phyloP scores from a whole-genome alignment of 2,888 invertebrate genomes.

The Lottia scabra region DNA sequence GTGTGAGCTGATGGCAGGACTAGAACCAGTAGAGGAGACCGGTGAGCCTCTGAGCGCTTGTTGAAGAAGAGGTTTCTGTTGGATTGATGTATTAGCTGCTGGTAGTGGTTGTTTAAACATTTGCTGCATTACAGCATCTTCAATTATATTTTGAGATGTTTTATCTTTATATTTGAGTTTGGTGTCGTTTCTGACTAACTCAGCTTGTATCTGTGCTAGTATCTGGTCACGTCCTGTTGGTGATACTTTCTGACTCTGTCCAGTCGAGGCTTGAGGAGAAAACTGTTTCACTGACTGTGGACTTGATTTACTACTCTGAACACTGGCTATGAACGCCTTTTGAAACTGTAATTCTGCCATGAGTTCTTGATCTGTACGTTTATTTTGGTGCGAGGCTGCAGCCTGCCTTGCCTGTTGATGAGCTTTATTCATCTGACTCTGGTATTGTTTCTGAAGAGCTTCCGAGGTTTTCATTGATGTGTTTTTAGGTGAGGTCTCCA shows the following conservation, averaged over 20 bases:
- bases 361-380: neutral
- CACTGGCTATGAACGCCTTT: neutral
- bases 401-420: neutral
- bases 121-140: slow-evolving; percentile 9
- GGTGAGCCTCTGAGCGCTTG: neutral
- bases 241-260: neutral
- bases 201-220: slow-evolving; percentile 16
- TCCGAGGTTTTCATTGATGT: neutral
- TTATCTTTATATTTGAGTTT: neutral
- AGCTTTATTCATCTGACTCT: neutral
- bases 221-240: slow-evolving; percentile 14
- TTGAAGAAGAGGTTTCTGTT: slow-evolving; percentile 4
- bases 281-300: neutral
- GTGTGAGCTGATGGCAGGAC: neutral
- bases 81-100: slow-evolving; percentile 10
- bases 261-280: neutral
- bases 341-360: neutral
- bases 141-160: slow-evolving; percentile 2
- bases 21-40: neutral
- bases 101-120: slow-evolving; percentile 12
- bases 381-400: neutral
- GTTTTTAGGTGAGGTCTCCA: neutral
- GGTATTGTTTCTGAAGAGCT: neutral
- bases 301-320: neutral
- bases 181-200: slow-evolving; percentile 1